Percentiles rank a stretch among this genome's conserved stretches.
Evolutionary conservation across 1,140 invertebrate genomes (phyloP).

Genomic region (Platorchestia sp.): DNA sequence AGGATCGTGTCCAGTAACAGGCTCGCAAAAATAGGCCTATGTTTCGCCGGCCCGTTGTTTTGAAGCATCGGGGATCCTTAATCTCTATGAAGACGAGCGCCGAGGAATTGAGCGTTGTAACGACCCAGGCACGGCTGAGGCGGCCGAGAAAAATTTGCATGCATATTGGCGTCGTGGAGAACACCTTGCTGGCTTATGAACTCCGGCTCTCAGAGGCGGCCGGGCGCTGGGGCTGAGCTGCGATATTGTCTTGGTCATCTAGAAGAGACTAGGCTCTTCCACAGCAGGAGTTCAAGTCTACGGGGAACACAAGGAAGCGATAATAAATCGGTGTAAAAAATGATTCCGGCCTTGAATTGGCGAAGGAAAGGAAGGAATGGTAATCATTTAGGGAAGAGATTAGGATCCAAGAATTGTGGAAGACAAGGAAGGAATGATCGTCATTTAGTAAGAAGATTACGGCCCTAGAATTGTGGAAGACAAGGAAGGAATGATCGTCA

Average conservation of each 20-base stretch:
- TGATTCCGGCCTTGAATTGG: too few species aligned
- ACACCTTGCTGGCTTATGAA: conserved; percentile 18
- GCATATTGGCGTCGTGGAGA: not conserved
- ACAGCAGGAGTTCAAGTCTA: too few species aligned
- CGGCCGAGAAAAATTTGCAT: conserved; percentile 44
- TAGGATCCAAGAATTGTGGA: too few species aligned
- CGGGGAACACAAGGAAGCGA: too few species aligned
- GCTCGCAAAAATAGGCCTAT: not conserved
- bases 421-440: too few species aligned
- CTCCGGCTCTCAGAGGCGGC: not conserved
- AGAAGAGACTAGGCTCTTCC: too few species aligned
- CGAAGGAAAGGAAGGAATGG: too few species aligned
- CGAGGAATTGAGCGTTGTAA: not conserved
- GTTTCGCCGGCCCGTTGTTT: conserved; percentile 16
- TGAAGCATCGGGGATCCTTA: conserved; percentile 13
- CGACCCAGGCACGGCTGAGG: not conserved
- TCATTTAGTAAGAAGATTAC: too few species aligned
- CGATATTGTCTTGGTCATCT: not conserved
- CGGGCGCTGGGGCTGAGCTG: too few species aligned
- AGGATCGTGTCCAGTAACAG: not conserved
- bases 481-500: not conserved
- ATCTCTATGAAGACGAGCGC: not conserved
- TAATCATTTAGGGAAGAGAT: too few species aligned
- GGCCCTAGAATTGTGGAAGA: not conserved
- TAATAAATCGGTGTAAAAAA: too few species aligned